Base-by-base conservation (phyloP, 2,797 vertebrate genomes). In the Spea hammondii region DNA sequence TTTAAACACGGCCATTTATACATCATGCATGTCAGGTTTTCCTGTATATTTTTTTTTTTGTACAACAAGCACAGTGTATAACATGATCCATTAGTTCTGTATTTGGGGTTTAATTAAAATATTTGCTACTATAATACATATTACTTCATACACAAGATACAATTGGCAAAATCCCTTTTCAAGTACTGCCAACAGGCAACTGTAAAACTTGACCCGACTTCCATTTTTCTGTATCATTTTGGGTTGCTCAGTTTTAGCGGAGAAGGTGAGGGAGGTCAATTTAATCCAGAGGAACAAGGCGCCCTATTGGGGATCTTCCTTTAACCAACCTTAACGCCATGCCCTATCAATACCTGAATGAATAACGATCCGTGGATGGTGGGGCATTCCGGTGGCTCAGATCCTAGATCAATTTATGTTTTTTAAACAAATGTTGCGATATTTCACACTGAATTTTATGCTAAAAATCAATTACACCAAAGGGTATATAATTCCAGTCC, bases 1-100 rank as follows among this genome's bases (percentile, higher is more conserved):
- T 86, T 85, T 87, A 88, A 89, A 86, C 87, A 88, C 90, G 88
- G 84, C 85, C 81, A 79, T 85, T 74, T 73, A 78, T 82, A 83
- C 74, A 80, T 80, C 74, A 65, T 71, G 60, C 71, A 74, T 80
- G 80, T 69, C 80, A 70, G 75, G 70, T 78, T 78, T 74, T 74
- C 70, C 64, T 82, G 74, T 77, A 77, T 78, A 77, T 78, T 77
- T 80, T 73, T 57, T 59, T 77, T 84, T 77, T 84, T 67, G 49
- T 82, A 74, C 83, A 83, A 82, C 84, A 68, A 71, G 84, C 68
- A 83, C 76, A 80, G 64, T 77, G 65, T 76, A 78, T 75, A 76
- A 83, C 62, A 65, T 83, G 78, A 86, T 87, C 84, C 82, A 84
- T 88, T 84, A 84, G 82, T 79, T 82, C 84, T 84, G 86, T 86